Percentiles rank a stretch among this genome's conserved stretches.
Evolutionary conservation across 2,888 invertebrate species (phyloP).

Genomic region (Conomelus anceps): DNA sequence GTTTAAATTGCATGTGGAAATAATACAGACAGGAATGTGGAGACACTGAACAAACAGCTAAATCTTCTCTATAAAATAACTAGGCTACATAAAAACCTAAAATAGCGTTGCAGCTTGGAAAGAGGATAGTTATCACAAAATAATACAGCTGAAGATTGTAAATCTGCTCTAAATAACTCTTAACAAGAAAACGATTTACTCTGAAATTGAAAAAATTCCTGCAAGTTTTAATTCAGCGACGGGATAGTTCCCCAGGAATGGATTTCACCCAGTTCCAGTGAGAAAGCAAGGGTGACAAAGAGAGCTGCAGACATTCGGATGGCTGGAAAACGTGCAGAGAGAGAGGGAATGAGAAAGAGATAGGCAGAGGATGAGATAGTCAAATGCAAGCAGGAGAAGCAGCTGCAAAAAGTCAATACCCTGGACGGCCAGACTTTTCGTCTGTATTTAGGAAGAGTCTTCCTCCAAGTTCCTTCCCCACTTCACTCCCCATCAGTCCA

Average conservation of each 20-base stretch:
- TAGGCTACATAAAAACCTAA: neutral
- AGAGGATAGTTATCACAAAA: neutral
- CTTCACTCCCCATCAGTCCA: neutral
- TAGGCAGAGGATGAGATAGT: too few species aligned
- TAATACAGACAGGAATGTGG: too few species aligned
- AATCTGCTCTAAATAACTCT: neutral
- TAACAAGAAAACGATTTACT: neutral
- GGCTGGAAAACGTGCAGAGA: neutral
- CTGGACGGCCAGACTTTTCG: neutral
- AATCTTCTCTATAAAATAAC: neutral
- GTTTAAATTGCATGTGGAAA: too few species aligned
- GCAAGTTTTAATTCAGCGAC: neutral
- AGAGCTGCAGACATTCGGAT: neutral
- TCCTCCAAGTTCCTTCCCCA: neutral
- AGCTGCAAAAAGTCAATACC: neutral
- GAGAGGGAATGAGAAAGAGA: neutral
- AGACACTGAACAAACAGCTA: too few species aligned
- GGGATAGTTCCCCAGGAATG: neutral
- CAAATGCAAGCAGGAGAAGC: neutral
- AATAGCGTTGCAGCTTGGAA: neutral
- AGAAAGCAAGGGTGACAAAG: neutral
- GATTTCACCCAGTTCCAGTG: neutral
- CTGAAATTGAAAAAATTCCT: neutral
- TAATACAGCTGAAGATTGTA: neutral
- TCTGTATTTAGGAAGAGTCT: neutral